Conservation (phyloP, 2,888 invertebrate species). For the Perizoma affinitatum region DNA sequence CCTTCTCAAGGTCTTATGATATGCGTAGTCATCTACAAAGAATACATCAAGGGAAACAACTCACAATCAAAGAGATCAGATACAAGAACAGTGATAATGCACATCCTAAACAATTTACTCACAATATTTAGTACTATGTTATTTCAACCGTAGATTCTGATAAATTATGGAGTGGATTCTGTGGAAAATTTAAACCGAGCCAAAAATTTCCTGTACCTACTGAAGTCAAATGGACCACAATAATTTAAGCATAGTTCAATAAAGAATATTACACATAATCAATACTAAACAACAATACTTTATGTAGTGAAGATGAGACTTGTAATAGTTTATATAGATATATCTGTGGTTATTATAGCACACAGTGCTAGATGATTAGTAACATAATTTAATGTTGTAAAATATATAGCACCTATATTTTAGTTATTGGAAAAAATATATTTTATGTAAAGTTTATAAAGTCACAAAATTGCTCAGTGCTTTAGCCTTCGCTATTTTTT, state of each 20-base stretch:
- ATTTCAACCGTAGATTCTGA: not conserved
- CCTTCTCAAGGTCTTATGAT: constrained; percentile 85
- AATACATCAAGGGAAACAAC: constrained; percentile 84
- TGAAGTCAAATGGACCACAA: no score
- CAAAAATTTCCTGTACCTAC: no score
- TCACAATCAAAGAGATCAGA: constrained; percentile 79
- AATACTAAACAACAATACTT: no score
- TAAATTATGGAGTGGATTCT: no score
- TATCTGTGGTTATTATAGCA: constrained; percentile 10
- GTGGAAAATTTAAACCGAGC: no score
- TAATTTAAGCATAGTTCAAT: no score
- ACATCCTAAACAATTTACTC: constrained; percentile 70
- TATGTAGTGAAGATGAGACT: no score
- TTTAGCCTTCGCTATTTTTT: constrained; percentile 80
- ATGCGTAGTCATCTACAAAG: constrained; percentile 85
- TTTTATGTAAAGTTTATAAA: constrained; percentile 28
- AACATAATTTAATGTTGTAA: constrained; percentile 29
- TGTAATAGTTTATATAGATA: no score
- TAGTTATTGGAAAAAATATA: constrained; percentile 44
- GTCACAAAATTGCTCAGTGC: constrained; percentile 80
- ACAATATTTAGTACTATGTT: constrained; percentile 64
- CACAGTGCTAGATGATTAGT: constrained; percentile 22
- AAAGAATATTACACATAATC: no score
- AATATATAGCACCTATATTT: constrained; percentile 40
- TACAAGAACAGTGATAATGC: constrained; percentile 73